Evolutionary conservation across 2,888 invertebrate genomes (phyloP).

Genomic region (Parnassius smintheus): DNA sequence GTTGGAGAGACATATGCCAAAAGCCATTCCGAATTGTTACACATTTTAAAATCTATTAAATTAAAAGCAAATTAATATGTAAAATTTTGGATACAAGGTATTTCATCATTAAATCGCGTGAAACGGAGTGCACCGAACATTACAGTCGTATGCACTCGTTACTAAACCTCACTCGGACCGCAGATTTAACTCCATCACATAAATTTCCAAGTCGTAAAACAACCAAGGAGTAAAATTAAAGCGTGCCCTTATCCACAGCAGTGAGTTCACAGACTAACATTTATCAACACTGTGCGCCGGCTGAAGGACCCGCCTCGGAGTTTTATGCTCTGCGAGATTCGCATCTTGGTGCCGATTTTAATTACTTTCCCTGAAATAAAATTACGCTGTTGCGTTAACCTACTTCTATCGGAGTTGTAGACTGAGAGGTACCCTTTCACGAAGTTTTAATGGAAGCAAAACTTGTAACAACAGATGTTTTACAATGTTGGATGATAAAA

Average conservation of each 20-base stretch:
- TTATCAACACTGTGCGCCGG: slow-evolving; percentile 11
- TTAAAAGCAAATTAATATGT: too few relatives aligned
- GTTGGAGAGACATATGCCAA: too few relatives aligned
- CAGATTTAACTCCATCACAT: slow-evolving; percentile 10
- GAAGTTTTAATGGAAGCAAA: slow-evolving; percentile 5
- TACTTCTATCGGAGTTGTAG: slow-evolving; percentile 1
- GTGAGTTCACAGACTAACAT: slow-evolving; percentile 4
- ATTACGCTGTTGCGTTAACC: slow-evolving; percentile 10
- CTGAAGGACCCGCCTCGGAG: slow-evolving; percentile 7
- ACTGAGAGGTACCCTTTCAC: not conserved
- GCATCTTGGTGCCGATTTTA: slow-evolving; percentile 17
- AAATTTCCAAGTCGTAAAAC: slow-evolving; percentile 26
- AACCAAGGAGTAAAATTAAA: slow-evolving; percentile 25
- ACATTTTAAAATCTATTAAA: too few relatives aligned
- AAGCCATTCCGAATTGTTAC: too few relatives aligned
- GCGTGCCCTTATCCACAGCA: slow-evolving; percentile 15
- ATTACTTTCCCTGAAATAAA: slow-evolving; percentile 12
- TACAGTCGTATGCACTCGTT: not conserved
- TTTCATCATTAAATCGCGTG: too few relatives aligned
- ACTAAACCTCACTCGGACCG: slow-evolving; percentile 1
- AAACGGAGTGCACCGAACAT: not conserved
- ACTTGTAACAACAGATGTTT: not conserved
- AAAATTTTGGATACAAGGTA: too few relatives aligned
- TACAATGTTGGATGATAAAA: too few relatives aligned
- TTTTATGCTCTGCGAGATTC: slow-evolving; percentile 15